Conservation (phyloP, 2,888 invertebrate genomes). For the Dermolepida albohirtum region DNA sequence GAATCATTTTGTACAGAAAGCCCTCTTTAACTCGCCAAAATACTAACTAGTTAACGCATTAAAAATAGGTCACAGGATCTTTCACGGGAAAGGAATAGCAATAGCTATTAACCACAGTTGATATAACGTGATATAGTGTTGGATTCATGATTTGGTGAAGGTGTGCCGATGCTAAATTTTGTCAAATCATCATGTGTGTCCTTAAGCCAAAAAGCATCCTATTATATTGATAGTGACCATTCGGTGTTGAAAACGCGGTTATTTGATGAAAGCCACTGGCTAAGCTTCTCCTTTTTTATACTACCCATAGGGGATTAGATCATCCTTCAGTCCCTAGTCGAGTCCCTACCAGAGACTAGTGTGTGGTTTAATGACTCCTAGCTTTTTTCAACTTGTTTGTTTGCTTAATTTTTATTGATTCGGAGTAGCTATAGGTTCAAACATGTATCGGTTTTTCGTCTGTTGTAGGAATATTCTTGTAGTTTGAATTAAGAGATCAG, state of each 20-base stretch:
- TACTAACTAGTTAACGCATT: too few relatives aligned
- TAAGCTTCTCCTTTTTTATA: slow-evolving; percentile 57
- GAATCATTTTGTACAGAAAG: too few relatives aligned
- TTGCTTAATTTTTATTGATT: slow-evolving; percentile 56
- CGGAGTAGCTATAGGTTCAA: slow-evolving; percentile 59
- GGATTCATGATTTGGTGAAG: slow-evolving; percentile 56
- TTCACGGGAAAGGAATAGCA: too few relatives aligned
- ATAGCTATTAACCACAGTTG: too few relatives aligned
- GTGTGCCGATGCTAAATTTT: slow-evolving; percentile 55
- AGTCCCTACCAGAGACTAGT: too few relatives aligned
- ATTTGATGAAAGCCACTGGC: slow-evolving; percentile 61
- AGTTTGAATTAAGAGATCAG: slow-evolving; percentile 51
- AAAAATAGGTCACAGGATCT: too few relatives aligned
- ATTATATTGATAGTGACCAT: slow-evolving; percentile 50
- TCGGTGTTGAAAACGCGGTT: slow-evolving; percentile 58
- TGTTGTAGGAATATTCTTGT: too few relatives aligned
- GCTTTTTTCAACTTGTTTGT: slow-evolving; percentile 53
- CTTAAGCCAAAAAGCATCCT: slow-evolving; percentile 61
- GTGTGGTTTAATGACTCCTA: slow-evolving; percentile 53
- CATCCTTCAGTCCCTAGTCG: too few relatives aligned
- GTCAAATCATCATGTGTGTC: slow-evolving; percentile 58
- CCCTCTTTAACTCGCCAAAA: too few relatives aligned
- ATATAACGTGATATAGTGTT: too few relatives aligned
- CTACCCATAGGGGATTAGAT: slow-evolving; percentile 53
- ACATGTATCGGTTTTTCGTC: slow-evolving; percentile 53